Evolutionary conservation across 2,888 invertebrate genomes (phyloP), one percentile per base, ranked within the genome.

Genomic region (Caenorhabditis sp.): DNA sequence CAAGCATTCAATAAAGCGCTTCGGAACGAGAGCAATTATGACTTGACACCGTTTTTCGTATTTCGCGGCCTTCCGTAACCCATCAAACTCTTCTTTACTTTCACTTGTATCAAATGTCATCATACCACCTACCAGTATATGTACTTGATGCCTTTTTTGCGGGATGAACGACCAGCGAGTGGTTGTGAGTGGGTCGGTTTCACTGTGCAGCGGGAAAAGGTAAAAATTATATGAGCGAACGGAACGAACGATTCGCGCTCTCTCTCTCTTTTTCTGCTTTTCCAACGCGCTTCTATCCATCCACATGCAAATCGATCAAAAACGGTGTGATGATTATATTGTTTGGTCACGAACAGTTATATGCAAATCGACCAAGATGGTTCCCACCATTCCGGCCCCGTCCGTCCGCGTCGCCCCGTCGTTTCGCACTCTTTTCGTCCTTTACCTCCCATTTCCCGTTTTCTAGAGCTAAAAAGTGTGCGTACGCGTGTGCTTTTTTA

Each of bases 331-430:
- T 76, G 60, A 76, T 74, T 67, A 60, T 76, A 76, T 76, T 76
- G 76, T 76, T 76, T 76, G 67, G 67, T 76, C 76, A 76, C 77
- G 77, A 77, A 77, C 69, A 61, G 77, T 77, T 69, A 77, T n/a
- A n/a, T 69, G 69, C 68, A 77, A 69, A 77, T 69, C 69, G 40
- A 28, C 15, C 8, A 64, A 69, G 62, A 77, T 69, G 76, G 76
- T 76, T 76, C 76, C 76, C 76, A 76, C 76, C 76, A 76, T 74
- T 65, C 64, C 67, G 37, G 58, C 53, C 50, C n/a, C n/a, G n/a
- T n/a, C n/a, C 61, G 47, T 50, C 53, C 40, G n/a, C 40, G 13
- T 40, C 26, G 28, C 60, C 32, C 47, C 37, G 28, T 51, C n/a
- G n/a, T 28, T 28, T 40, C 64, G 13, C 58, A 58, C 32, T 58